Evolutionary conservation across 2,113 vertebrate genomes (phyloP).

Genomic region (Pandion haliaetus): DNA sequence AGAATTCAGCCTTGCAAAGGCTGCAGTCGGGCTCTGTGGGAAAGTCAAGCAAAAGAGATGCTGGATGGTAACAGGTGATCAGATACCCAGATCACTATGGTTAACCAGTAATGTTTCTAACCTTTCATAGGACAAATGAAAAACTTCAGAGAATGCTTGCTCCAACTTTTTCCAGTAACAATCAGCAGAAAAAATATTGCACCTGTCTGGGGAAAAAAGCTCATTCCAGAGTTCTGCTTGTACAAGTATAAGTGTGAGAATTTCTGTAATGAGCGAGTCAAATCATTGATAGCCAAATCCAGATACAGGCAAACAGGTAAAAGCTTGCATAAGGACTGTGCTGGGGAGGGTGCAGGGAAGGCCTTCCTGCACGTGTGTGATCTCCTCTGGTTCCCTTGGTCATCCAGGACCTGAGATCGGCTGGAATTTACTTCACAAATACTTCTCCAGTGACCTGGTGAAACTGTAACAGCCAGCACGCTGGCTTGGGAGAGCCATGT

Average conservation of each 20-base stretch:
- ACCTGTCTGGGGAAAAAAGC: neutral
- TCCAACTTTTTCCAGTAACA: neutral
- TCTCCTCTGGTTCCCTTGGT: neutral
- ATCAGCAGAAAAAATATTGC: neutral
- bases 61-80: neutral
- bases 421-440: neutral
- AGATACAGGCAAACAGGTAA: neutral
- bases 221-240: neutral
- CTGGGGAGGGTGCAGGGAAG: neutral
- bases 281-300: neutral
- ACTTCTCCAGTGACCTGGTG: neutral
- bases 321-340: neutral
- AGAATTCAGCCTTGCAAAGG: neutral
- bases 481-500: neutral
- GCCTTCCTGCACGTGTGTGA: fast-evolving
- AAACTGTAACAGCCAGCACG: fast-evolving
- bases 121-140: neutral
- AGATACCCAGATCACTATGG: neutral
- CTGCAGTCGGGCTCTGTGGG: neutral
- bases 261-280: neutral
- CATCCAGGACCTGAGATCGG: neutral
- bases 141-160: neutral
- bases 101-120: neutral
- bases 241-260: neutral
- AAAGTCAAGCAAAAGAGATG: neutral